phyloP scores from a whole-genome alignment of 1,140 invertebrate species.

The Pseudomyrmex gracilis region DNA sequence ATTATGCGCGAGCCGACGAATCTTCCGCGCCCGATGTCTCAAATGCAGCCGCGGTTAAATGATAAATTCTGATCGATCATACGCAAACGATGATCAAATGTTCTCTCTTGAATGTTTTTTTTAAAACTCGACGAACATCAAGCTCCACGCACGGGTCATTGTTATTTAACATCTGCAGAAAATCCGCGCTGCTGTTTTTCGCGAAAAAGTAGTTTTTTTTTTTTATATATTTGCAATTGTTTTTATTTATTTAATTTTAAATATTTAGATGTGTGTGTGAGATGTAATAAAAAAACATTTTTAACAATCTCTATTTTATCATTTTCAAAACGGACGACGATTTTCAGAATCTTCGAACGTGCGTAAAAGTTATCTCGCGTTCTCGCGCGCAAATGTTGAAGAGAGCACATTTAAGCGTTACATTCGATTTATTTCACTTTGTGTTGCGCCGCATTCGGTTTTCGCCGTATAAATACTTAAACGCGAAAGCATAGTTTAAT shows the following conservation, averaged over 20 bases:
- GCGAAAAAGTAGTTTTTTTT: not conserved
- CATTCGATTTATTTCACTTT: not conserved
- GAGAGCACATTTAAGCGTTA: not conserved
- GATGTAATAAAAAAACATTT: too few relatives aligned
- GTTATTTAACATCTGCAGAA: not conserved
- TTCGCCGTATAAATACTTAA: constrained; percentile 25
- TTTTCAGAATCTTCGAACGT: too few relatives aligned
- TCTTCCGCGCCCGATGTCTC: not conserved
- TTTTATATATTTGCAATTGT: too few relatives aligned
- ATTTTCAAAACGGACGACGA: too few relatives aligned
- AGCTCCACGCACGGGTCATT: not conserved
- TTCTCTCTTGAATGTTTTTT: not conserved
- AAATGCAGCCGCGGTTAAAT: not conserved
- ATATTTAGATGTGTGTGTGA: not conserved
- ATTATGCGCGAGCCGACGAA: constrained; percentile 18
- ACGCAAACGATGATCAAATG: not conserved
- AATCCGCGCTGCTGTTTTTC: not conserved
- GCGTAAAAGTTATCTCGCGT: too few relatives aligned
- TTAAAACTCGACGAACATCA: not conserved
- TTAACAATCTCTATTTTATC: too few relatives aligned
- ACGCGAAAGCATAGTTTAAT: constrained; percentile 16
- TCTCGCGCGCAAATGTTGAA: too few relatives aligned
- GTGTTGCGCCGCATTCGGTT: not conserved
- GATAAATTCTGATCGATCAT: constrained; percentile 1
- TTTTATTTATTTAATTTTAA: too few relatives aligned